These are phyloP conservation scores for Eristalis arbustorum DNA, from an alignment of 2,888 invertebrate genomes.

Conservation along the genomic window DNA sequence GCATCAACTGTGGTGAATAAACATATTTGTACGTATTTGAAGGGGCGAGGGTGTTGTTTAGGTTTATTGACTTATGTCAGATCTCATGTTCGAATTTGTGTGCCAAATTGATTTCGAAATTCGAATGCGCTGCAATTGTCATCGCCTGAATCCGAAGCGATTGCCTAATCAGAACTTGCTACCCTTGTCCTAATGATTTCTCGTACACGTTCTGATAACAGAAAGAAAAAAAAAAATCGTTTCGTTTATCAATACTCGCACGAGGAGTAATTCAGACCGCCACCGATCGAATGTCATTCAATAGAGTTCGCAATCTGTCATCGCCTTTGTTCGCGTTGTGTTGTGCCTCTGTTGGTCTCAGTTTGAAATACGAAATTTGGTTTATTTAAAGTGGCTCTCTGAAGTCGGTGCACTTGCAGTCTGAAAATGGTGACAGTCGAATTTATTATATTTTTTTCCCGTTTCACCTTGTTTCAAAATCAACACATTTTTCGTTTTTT, in stretches of 20 bases:
- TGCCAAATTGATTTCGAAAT: too few relatives aligned
- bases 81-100: too few relatives aligned
- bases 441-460: neutral
- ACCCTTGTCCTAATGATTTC: slow-evolving; percentile 29
- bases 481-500: neutral
- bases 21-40: slow-evolving; percentile 34
- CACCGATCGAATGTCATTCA: slow-evolving; percentile 28
- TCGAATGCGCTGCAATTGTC: slow-evolving; percentile 1
- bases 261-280: neutral
- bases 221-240: neutral
- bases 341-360: neutral
- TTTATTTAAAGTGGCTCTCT: neutral
- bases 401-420: slow-evolving; percentile 2
- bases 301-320: slow-evolving; percentile 5
- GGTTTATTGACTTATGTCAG: neutral
- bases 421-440: slow-evolving; percentile 37
- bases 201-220: slow-evolving; percentile 52
- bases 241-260: slow-evolving; percentile 39
- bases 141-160: slow-evolving; percentile 21
- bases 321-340: slow-evolving; percentile 6
- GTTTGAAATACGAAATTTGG: neutral
- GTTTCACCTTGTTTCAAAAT: neutral
- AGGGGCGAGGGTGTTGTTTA: neutral
- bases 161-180: slow-evolving; percentile 28
- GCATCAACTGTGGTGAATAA: slow-evolving; percentile 27